These are phyloP conservation scores for Drosophila colorata DNA, from an alignment of 2,888 invertebrate genomes.

Conservation along the genomic window DNA sequence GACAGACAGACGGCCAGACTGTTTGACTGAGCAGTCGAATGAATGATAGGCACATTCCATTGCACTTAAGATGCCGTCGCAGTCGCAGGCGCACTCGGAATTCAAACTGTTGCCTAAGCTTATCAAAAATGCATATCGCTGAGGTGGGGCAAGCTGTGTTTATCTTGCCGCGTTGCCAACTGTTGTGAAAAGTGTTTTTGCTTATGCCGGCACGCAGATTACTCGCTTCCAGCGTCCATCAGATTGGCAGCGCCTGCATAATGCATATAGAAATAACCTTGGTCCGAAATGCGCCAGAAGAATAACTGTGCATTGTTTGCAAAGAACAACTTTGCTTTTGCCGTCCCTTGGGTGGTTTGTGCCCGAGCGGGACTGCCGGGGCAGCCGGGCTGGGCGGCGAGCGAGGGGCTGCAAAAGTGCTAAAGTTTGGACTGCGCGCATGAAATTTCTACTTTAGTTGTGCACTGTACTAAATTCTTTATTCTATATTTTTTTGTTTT, in stretches of 20 bases:
- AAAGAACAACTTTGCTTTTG: constrained; percentile 71
- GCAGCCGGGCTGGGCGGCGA: neutral
- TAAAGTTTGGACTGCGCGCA: constrained; percentile 75
- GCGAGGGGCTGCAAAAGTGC: constrained; percentile 57
- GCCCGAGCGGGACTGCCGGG: constrained; percentile 5
- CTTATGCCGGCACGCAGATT: constrained; percentile 51
- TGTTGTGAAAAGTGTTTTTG: constrained; percentile 17
- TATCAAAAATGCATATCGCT: constrained; percentile 46
- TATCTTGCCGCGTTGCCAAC: constrained; percentile 32
- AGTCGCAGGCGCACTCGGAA: neutral
- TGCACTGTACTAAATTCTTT: constrained; percentile 53
- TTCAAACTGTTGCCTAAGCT: constrained; percentile 33
- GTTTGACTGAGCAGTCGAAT: neutral
- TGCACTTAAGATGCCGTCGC: constrained; percentile 35
- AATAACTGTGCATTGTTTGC: constrained; percentile 78
- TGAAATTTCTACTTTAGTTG: constrained; percentile 76
- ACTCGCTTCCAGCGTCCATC: constrained; percentile 34
- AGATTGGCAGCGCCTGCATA: constrained; percentile 55
- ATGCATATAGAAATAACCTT: constrained; percentile 75
- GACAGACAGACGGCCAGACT: constrained; percentile 6
- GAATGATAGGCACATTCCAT: constrained; percentile 13
- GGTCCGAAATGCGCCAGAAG: constrained; percentile 72
- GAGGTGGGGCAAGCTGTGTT: constrained; percentile 20
- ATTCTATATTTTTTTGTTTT: constrained; percentile 12
- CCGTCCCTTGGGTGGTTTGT: constrained; percentile 48